A percentile compares a stretch with the other conserved stretches of the same genome.
These are phyloP conservation scores for Lottia gigantea DNA, from an alignment of 2,888 invertebrate species.

Conservation along the genomic window DNA sequence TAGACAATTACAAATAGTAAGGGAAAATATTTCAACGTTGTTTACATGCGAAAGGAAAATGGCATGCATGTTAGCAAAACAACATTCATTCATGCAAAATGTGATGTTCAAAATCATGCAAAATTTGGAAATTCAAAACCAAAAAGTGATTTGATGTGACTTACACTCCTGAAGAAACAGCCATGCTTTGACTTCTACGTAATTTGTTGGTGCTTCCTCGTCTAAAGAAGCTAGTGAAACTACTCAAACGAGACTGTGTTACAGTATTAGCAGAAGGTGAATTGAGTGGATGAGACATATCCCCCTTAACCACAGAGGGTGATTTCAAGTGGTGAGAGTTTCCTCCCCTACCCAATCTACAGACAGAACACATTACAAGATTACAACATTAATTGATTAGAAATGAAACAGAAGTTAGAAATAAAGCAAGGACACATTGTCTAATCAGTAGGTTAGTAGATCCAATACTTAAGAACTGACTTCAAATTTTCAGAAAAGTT, in stretches of 20 bases:
- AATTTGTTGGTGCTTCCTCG: not conserved
- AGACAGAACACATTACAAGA: conserved; percentile 4
- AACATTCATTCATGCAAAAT: too few relatives aligned
- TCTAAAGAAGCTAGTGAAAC: conserved; percentile 1
- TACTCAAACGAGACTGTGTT: not conserved
- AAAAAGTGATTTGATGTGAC: not conserved
- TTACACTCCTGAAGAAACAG: not conserved
- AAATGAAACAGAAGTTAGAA: not conserved
- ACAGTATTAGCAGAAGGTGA: not conserved
- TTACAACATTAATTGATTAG: conserved; percentile 2
- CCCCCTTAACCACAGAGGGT: not conserved
- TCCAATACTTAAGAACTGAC: too few relatives aligned
- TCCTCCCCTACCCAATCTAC: conserved; percentile 4
- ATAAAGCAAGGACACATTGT: not conserved
- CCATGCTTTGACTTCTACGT: not conserved
- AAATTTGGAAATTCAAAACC: too few relatives aligned
- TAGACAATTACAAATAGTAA: too few relatives aligned
- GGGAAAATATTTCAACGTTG: too few relatives aligned
- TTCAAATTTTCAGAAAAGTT: too few relatives aligned
- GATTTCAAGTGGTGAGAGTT: conserved; percentile 1
- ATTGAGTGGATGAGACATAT: not conserved
- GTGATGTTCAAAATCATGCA: too few relatives aligned
- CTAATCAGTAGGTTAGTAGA: too few relatives aligned
- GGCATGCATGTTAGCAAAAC: too few relatives aligned
- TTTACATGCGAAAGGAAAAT: too few relatives aligned